Percentiles rank a stretch among this genome's conserved stretches.
Conservation (phyloP, 2,797 vertebrate species). For the Ficedula albicollis region DNA sequence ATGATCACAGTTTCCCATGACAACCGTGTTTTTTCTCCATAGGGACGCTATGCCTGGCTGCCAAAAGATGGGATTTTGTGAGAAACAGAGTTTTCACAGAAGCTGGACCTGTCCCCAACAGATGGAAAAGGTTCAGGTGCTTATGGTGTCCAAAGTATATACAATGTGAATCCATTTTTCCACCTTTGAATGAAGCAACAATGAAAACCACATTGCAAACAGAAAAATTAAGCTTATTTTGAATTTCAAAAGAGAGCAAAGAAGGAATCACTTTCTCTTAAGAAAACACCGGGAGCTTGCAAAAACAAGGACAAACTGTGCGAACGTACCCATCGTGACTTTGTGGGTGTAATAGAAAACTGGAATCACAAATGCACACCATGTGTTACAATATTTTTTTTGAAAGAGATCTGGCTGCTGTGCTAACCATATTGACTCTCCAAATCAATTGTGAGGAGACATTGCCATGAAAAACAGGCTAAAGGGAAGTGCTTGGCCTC, state of each 20-base stretch:
- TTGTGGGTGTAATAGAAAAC: not conserved
- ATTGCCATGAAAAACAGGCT: not conserved
- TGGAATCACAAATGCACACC: not conserved
- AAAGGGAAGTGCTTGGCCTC: not conserved
- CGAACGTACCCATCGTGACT: not conserved
- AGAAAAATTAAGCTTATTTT: not conserved
- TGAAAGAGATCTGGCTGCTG: not conserved
- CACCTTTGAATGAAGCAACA: not conserved
- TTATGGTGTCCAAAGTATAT: not conserved
- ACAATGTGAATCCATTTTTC: not conserved
- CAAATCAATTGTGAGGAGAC: not conserved
- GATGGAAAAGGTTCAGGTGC: not conserved
- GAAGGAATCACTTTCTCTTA: not conserved
- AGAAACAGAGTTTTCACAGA: not conserved
- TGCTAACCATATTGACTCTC: not conserved
- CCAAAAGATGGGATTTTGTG: not conserved
- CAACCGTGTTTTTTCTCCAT: not conserved
- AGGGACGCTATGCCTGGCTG: not conserved
- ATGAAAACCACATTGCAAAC: not conserved
- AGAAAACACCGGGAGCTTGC: not conserved
- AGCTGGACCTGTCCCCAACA: not conserved
- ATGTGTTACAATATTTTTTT: not conserved
- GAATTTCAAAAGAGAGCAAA: conserved; percentile 19
- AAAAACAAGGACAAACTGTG: not conserved
- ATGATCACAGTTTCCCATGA: not conserved